A percentile compares a stretch with the other conserved stretches of the same genome.
phyloP scores from a whole-genome alignment of 2,113 vertebrate species.

The Vulpes vulpes region DNA sequence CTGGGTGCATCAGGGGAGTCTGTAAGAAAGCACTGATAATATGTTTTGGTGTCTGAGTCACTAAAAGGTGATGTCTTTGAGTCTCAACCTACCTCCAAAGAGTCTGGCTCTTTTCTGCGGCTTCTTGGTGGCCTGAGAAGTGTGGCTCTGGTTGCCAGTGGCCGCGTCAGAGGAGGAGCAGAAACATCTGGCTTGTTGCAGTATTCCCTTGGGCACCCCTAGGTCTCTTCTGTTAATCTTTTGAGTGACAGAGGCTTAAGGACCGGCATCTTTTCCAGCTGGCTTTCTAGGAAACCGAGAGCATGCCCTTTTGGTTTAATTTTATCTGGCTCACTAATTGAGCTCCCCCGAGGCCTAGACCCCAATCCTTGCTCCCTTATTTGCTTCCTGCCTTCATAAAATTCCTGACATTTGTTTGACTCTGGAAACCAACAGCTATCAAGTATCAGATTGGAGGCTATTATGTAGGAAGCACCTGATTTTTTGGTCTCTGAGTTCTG shows the following conservation, averaged over 20 bases:
- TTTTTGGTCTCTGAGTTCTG: conserved; percentile 13
- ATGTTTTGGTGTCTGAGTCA: background rate
- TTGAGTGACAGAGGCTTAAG: conserved; percentile 78
- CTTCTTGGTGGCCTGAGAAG: conserved; percentile 57
- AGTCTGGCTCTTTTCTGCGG: background rate
- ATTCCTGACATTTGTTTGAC: conserved; percentile 78
- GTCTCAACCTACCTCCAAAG: background rate
- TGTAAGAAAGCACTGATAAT: background rate
- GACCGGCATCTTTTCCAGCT: conserved; percentile 76
- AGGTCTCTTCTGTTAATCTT: conserved; percentile 78
- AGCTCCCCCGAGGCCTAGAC: conserved; percentile 75
- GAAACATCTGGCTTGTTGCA: conserved; percentile 74
- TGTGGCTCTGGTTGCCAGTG: background rate
- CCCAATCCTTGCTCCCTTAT: conserved; percentile 68
- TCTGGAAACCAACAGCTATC: conserved; percentile 73
- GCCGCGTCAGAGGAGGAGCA: conserved; percentile 21
- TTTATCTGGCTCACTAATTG: conserved; percentile 81
- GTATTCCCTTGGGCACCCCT: conserved; percentile 54
- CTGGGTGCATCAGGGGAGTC: background rate
- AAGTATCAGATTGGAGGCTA: conserved; percentile 71
- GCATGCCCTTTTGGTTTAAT: conserved; percentile 69
- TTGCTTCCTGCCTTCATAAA: conserved; percentile 80
- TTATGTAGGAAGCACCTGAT: conserved; percentile 79
- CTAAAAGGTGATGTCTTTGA: conserved; percentile 14
- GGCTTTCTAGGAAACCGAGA: conserved; percentile 79